Evolutionary conservation across 53 echinoderm and acorn worm genomes (phyloP), one percentile per base, ranked within the genome.

Genomic region (Luidia sarsii): DNA sequence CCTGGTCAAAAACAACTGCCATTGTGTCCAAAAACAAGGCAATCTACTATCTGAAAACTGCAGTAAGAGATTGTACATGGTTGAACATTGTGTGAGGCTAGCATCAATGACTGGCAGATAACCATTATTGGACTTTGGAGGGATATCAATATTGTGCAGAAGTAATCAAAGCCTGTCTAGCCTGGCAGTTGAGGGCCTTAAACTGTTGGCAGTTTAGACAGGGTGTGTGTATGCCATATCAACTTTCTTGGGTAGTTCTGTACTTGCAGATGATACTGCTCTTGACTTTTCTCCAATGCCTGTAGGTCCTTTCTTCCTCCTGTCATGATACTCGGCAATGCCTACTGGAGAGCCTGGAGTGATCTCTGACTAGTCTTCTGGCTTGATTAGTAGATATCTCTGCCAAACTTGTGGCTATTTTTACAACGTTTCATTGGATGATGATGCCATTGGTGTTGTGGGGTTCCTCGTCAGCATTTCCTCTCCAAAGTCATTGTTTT

Each of bases 391-490:
- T 23, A 27, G 56, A 3, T 8, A 35, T 3, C 11, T 41, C 41
- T 18, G 2, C 16, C 14, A 13, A 2, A 7, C 33, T 33, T 11
- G 1, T 5, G 71, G 62, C 37, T 35, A 57, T 30, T 24, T 53
- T 64, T 86, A 86, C 27, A 56, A 22, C 13, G 37, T 46, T n/a
- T n/a, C n/a, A n/a, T 55, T 86, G 83, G 6, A 88, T 71, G 37
- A 67, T 83, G 79, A 92, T 85, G 22, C 92, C 92, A 39, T 85
- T 92, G 31, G 92, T 92, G 80, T 85, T 85, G 55, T 92, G 92
- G 85, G 88, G 50, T 65, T 84, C 27, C 88, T 88, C 21, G 81
- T 57, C 11, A 81, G 75, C 29, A 81, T 88, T 62, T 82, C 63
- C 67, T 81, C 88, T 32, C 75, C 77, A 60, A 85, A 86, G 53